Base-by-base conservation (phyloP, 2,113 vertebrate species). In the Colistium nudipinnis region DNA sequence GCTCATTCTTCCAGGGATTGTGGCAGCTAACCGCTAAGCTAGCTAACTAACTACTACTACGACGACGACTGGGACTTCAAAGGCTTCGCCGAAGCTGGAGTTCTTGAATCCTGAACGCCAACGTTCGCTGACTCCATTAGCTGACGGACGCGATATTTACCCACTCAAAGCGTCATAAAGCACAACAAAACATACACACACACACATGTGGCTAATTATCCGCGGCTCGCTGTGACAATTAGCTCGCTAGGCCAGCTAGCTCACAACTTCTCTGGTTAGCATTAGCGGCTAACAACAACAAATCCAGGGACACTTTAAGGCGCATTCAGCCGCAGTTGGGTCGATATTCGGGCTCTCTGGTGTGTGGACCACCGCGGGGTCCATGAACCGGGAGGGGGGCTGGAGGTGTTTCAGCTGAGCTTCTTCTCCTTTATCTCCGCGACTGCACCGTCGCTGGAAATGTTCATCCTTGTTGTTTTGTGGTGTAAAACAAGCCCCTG, bases 1-100 rank as follows among this genome's bases (percentile, higher is more conserved):
- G 36, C 80, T 92, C 93, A 94, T 94, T 86, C 87, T 94, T 89
- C 55, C 69, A 43, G n/a, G 38, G 56, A 27, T 27, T 11, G 61
- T 44, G 81, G 82, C 16, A 83, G 84, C 81, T 87, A 87, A 82
- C 71, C 57, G 67, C 33, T 25, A 24, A 72, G 87, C 85, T 86
- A 85, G 38, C 35, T 35, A 47, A 78, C 60, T 44, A 44, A 52
- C 51, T 87, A 62, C 71, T 52, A 57, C n/a, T n/a, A n/a, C n/a
- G n/a, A n/a, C n/a, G n/a, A n/a, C 28, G 24, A 49, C 24, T 53
- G 52, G 55, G 17, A 75, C 61, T 84, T 69, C 3, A 45, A 51
- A 62, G 53, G 64, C 61, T 70, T 3, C 16, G 27, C 73, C 74
- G 78, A 78, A 70, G 53, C 70, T 68, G 39, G 56, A 67, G 38